Evolutionary conservation across 2,888 invertebrate species (phyloP), one percentile per base, ranked within the genome.

Genomic region (Phalera bucephala): DNA sequence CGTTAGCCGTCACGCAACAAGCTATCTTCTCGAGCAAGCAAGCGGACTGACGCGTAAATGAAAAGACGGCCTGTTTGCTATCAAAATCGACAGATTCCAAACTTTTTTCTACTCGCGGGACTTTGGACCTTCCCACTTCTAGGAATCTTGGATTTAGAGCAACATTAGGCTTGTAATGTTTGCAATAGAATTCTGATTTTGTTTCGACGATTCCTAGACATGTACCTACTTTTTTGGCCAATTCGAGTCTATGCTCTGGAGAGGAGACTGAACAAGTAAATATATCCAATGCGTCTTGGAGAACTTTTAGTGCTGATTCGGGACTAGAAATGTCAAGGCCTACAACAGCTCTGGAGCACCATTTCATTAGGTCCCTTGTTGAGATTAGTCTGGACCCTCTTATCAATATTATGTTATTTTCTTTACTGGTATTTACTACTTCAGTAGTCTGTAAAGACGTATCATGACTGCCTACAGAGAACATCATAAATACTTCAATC

Each of bases 221-320:
- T 0, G 94, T 92, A 6, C 95, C 96, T 32, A 98, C 94, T 52
- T 93, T 92, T 52, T 92, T 92, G 0, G 96, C 93, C 13, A 96
- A 72, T 60, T 91, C 88, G 33, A 95, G 71, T 70, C 95, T 93
- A 32, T 93, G 88, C 37, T 88, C 92, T 52, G 91, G 80, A n/a
- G 91, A 92, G 0, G 94, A 80, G 15, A 95, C 91, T 13, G 95
- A 95, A 33, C 95, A 94, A 44, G 96, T 96, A 77, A 99, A 99
- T 43, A 98, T 94, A 70, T 99, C 98, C 12, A 97, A 91, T 0
- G 97, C 96, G 78, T 98, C 96, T 84, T 97, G 95, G 27, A 97
- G 93, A 1, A 96, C 92, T 70, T 93, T 93, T 7, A 94, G 71
- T 2, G 93, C 93, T 0, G 94, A 93, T 21, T 91, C 91, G 15